Evolutionary conservation across 2,797 vertebrate species (phyloP).

Genomic region (Etheostoma nigrum): DNA sequence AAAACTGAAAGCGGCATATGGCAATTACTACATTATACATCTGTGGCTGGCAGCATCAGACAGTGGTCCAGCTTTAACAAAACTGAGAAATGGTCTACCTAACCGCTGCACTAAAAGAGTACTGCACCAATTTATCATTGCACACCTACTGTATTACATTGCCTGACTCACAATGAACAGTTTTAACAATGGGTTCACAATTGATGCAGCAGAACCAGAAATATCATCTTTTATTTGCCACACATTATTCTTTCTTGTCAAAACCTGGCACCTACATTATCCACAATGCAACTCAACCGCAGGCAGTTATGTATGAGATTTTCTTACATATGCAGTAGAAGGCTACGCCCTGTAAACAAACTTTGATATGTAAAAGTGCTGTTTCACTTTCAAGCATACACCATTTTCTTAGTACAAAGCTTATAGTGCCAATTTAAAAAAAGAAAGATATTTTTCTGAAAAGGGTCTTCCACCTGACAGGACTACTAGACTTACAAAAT

Average conservation of each 20-base stretch:
- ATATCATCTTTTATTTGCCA: background rate
- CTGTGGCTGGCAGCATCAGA: background rate
- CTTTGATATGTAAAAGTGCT: too few relatives aligned
- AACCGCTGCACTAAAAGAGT: background rate
- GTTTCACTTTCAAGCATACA: background rate
- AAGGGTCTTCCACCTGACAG: background rate
- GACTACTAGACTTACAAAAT: background rate
- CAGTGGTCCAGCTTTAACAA: background rate
- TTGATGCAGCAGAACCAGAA: background rate
- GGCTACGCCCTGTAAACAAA: background rate
- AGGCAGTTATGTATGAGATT: background rate
- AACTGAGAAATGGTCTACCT: background rate
- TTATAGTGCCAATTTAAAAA: background rate
- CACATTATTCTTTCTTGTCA: background rate
- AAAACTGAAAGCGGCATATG: background rate
- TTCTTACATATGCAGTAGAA: background rate
- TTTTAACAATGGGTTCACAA: background rate
- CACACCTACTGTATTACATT: background rate
- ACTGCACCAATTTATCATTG: background rate
- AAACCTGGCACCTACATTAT: background rate
- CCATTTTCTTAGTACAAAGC: background rate
- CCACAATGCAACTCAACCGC: background rate
- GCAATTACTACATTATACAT: constrained; percentile 22
- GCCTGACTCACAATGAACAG: background rate
- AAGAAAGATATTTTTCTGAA: background rate